Percentiles rank a stretch among this genome's conserved stretches.
Conservation (phyloP, 2,113 vertebrate species). For the Pteropus alecto region DNA sequence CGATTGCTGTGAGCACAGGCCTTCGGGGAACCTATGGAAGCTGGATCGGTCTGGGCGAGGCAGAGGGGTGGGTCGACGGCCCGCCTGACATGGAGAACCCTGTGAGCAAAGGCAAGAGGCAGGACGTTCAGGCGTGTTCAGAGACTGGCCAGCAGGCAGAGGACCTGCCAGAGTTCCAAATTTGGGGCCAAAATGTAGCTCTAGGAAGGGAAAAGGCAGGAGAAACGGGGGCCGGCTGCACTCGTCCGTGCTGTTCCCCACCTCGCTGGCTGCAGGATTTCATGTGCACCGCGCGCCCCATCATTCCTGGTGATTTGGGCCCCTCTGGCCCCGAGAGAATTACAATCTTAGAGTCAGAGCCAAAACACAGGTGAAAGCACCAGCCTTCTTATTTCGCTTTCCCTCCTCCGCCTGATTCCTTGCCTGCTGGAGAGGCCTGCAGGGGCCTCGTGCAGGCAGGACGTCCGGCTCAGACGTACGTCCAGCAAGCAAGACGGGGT, state of each 20-base stretch:
- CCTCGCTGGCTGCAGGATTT: not conserved
- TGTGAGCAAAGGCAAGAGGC: not conserved
- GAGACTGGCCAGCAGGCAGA: not conserved
- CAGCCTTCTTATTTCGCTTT: not conserved
- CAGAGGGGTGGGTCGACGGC: not conserved
- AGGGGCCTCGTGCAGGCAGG: not conserved
- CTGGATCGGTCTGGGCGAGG: not conserved
- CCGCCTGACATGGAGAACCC: not conserved
- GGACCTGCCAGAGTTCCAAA: not conserved
- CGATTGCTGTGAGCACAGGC: not conserved
- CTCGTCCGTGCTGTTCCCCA: not conserved
- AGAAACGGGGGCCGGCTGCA: not conserved
- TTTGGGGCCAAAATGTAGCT: not conserved
- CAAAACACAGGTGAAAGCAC: not conserved
- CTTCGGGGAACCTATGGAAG: not conserved
- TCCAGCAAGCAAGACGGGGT: not conserved
- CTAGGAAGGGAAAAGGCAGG: not conserved
- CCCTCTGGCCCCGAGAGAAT: slow-evolving; percentile 17
- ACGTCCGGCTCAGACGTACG: not conserved
- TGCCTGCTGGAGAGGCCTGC: not conserved
- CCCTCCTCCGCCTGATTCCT: not conserved
- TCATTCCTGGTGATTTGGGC: not conserved
- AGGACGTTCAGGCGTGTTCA: rapidly evolving
- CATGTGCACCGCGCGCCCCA: rapidly evolving
- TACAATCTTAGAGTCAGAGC: not conserved